Conservation (phyloP, 2,888 invertebrate genomes). For the Limenitis camilla region DNA sequence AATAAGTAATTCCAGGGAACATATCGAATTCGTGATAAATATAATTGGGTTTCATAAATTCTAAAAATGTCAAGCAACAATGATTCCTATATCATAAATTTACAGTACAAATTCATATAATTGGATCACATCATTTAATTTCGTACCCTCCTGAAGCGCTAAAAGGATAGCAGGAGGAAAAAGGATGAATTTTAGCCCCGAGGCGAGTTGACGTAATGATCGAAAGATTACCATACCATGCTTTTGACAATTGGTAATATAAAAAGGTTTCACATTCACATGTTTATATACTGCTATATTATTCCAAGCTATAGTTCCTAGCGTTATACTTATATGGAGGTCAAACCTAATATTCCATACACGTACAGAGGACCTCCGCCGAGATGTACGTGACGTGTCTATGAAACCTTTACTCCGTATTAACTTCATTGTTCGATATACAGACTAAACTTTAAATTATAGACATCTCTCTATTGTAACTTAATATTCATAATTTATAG, state of each 20-base stretch:
- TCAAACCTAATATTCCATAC: constrained; percentile 40
- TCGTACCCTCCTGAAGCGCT: constrained; percentile 52
- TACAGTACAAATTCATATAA: constrained; percentile 48
- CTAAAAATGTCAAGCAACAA: constrained; percentile 33
- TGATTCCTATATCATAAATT: constrained; percentile 31
- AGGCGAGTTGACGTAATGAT: constrained; percentile 47
- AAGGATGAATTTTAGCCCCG: constrained; percentile 42
- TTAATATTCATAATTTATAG: too few species aligned
- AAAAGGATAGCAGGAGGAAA: constrained; percentile 52
- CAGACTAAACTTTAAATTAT: too few species aligned
- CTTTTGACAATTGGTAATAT: constrained; percentile 5
- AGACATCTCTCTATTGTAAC: too few species aligned
- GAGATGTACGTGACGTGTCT: constrained; percentile 52
- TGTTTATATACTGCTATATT: too few species aligned
- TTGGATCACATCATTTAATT: constrained; percentile 59
- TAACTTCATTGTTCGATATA: constrained; percentile 3
- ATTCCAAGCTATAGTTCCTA: not conserved
- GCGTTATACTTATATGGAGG: constrained; percentile 1
- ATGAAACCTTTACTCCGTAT: constrained; percentile 25
- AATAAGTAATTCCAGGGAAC: not conserved
- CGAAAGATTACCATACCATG: constrained; percentile 45
- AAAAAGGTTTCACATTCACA: not conserved
- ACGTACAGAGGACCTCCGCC: constrained; percentile 63
- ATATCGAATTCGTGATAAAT: constrained; percentile 6
- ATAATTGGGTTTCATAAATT: constrained; percentile 2